Conservation (phyloP, 2,113 vertebrate species). For the Morone chrysops region DNA sequence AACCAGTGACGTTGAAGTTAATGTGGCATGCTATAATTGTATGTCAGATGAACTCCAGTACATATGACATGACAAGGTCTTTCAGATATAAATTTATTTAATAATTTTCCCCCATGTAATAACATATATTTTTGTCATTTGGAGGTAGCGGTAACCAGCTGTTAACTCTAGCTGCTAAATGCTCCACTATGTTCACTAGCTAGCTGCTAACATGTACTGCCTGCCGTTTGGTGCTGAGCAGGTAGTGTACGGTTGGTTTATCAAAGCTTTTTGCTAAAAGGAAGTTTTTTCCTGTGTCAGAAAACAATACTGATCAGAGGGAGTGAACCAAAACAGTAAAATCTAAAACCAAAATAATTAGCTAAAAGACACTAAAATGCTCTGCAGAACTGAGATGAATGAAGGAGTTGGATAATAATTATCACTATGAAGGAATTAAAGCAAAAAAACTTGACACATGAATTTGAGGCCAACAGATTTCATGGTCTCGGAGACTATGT, state of each 20-base stretch:
- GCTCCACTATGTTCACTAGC: not conserved
- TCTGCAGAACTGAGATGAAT: not conserved
- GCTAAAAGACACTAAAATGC: not conserved
- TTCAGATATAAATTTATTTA: no score
- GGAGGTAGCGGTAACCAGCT: no score
- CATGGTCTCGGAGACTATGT: not conserved
- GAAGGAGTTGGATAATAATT: not conserved
- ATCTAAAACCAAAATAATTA: not conserved
- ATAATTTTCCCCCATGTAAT: no score
- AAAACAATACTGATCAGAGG: no score
- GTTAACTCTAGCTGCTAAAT: not conserved
- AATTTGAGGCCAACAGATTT: not conserved
- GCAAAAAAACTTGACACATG: not conserved
- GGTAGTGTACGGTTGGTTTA: not conserved
- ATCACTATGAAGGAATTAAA: not conserved
- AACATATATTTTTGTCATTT: no score
- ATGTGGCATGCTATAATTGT: no score
- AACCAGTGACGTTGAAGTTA: no score
- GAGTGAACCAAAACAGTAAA: not conserved
- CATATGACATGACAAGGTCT: no score
- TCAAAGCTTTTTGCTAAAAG: not conserved
- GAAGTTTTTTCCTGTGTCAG: no score
- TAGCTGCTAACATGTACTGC: not conserved
- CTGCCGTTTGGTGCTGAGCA: not conserved
- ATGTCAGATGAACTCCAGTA: no score